Evolutionary conservation across 1,140 invertebrate genomes (phyloP), one percentile per base, ranked within the genome.

Genomic region (Colletes latitarsis): DNA sequence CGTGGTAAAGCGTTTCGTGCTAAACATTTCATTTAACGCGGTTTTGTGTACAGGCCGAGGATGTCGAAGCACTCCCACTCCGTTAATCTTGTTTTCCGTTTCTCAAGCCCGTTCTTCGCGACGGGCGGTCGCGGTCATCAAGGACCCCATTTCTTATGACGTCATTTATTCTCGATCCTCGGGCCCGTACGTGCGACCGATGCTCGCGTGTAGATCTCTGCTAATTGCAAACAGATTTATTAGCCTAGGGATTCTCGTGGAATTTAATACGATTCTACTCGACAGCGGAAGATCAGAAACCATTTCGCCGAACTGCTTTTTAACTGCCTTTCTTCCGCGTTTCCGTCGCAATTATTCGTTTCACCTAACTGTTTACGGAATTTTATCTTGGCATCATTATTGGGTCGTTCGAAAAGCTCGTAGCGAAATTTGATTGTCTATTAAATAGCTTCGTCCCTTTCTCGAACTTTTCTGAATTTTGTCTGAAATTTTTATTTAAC

Each of bases 171-270:
- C 89, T 90, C 82, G 73, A 82, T 73, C 49, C 57, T 77, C 73
- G 77, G 41, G 43, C 49, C 46, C 57, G 6, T 17, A 57, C 69
- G 39, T 55, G 4, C 69, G 41, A 85, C 76, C 82, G 75, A 86
- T 77, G 84, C 86, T 92, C 92, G 91, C 92, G 91, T 92, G 91
- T 89, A 89, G 87, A 84, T 87, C 73, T 76, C 70, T 78, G 88
- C 91, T 93, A 93, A 93, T 93, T 93, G 90, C 92, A 92, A 92
- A 92, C 86, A 92, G 92, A 93, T 93, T 93, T 93, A 93, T 93
- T 90, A 88, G 80, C 86, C 84, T 69, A 64, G 67, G 83, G 70
- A 84, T 86, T 86, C 81, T 83, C 75, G 69, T 71, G 71, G 77
- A 85, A 86, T 88, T 86, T 88, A 88, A 88, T 87, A 71, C 80